Evolutionary conservation across 92 coral and sea anemone genomes (phyloP), one percentile per base, ranked within the genome.

Genomic region (Parazoanthus swiftii): DNA sequence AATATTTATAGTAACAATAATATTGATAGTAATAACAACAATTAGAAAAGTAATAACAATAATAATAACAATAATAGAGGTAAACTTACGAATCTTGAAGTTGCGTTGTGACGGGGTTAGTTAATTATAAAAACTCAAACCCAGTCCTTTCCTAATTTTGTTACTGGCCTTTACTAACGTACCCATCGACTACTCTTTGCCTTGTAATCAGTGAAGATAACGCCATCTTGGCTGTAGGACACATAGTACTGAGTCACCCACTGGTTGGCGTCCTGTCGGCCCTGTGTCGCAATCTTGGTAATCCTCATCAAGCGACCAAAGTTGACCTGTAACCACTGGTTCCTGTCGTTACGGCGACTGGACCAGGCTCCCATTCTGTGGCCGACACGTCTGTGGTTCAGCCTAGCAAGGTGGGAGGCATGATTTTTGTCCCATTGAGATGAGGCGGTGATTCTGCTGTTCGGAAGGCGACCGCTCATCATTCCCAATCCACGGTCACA

Each of bases 261-360:
- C 15, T 81, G 72, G 42, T 37, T 54, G 23, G 79, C 39, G 25
- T 38, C 70, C 44, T 88, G 92, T 29, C 81, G 54, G 33, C 92
- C 92, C 76, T 90, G 92, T 48, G 85, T 86, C n/a, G 90, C 92
- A 39, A 90, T 81, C 82, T 93, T 95, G 0, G 95, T 91, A 51
- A 96, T 90, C 76, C 79, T 86, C 88, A 91, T 89, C 86, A 88
- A 85, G 13, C 93, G 84, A 74, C 91, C 89, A 67, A 96, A 88
- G 85, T 92, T 86, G 44, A 96, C 92, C 89, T 93, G 95, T 15
- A 96, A 29, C 93, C 95, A 96, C 85, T 90, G 92, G 38, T 90
- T 86, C 44, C 82, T 85, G 48, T 90, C 92, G 15, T 80, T 73
- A 8, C 80, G 43, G 26, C 79, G 78, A 29, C 88, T 90, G 51